Evolutionary conservation across 2,113 vertebrate genomes (phyloP).

Genomic region (Dunckerocampus dactyliophorus): DNA sequence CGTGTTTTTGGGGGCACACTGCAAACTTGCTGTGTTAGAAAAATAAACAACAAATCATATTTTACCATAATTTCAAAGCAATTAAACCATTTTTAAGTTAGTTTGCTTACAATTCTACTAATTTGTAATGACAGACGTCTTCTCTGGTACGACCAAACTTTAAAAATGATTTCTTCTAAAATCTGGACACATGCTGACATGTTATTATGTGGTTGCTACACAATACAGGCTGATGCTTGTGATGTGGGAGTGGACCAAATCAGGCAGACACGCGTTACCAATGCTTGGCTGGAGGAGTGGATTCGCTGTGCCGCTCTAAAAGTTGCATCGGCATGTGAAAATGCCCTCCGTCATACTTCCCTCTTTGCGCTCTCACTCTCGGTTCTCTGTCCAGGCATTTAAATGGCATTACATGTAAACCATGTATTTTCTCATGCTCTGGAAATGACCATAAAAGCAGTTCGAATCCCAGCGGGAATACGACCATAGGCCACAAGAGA

Average conservation of each 20-base stretch:
- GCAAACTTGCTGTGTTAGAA: too few species aligned
- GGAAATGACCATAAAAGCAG: constrained; percentile 7
- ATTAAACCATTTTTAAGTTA: too few species aligned
- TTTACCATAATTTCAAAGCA: too few species aligned
- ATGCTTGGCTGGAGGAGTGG: too few species aligned
- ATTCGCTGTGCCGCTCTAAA: not conserved
- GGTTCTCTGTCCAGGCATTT: not conserved
- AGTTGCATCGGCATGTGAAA: constrained; percentile 19
- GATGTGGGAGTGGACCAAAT: not conserved
- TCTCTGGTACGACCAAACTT: too few species aligned
- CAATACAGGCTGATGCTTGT: too few species aligned
- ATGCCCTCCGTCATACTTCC: not conserved
- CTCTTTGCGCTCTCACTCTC: not conserved
- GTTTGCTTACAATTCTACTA: too few species aligned
- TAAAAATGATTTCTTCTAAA: too few species aligned
- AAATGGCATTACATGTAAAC: not conserved
- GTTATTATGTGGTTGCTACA: not conserved
- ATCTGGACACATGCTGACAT: too few species aligned
- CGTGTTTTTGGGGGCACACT: too few species aligned
- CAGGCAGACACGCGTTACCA: not conserved
- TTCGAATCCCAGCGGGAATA: constrained; percentile 26
- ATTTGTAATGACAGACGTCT: too few species aligned
- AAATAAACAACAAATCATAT: too few species aligned
- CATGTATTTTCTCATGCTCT: not conserved
- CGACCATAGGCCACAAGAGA: constrained; percentile 1